Evolutionary conservation across 2,113 vertebrate species (phyloP), one percentile per base, ranked within the genome.

Genomic region (Atherinomorus stipes): DNA sequence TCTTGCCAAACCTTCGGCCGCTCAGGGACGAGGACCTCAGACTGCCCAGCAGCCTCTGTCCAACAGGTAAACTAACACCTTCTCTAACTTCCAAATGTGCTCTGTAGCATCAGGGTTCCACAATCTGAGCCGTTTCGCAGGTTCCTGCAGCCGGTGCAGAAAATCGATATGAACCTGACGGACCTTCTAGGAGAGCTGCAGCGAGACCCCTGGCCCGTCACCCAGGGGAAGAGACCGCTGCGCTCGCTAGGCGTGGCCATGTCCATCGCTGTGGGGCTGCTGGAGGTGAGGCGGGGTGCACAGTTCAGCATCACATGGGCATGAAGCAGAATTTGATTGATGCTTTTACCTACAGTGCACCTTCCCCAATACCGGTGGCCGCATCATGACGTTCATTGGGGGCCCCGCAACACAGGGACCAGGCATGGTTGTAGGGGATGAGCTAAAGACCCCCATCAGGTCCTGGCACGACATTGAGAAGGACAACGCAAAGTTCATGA

Each of bases 391-490:
- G 80, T 99, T 99, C 88, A 95, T 99, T n/a, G 96, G 98, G 0
- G 98, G 98, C 11, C 98, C 98, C 2, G 95, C 96, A 0, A 99
- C 98, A 0, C 97, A 99, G 80, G 98, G 98, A 1, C 97, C 97
- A 37, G 98, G 98, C 58, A 99, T 99, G 98, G 98, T 99, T 76
- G 98, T 99, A 18, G 98, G 97, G 44, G 98, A 99, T 70, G 98
- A 99, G 53, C 70, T 99, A 76, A 99, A 99, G 89, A 94, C 89
- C 6, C 98, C 98, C 60, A 99, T 99, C 87, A 94, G 98, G 75
- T 99, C 98, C 4, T 99, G 97, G 98, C 98, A 99, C 12, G 98
- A 99, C 87, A 98, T 99, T 0, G 97, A 99, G 91, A 99, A 99
- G 89, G 98, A 99, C 85, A 99, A 97, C 84, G 96, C 97, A 73